phyloP scores from a whole-genome alignment of 2,888 invertebrate genomes.

The Xanthia togata region DNA sequence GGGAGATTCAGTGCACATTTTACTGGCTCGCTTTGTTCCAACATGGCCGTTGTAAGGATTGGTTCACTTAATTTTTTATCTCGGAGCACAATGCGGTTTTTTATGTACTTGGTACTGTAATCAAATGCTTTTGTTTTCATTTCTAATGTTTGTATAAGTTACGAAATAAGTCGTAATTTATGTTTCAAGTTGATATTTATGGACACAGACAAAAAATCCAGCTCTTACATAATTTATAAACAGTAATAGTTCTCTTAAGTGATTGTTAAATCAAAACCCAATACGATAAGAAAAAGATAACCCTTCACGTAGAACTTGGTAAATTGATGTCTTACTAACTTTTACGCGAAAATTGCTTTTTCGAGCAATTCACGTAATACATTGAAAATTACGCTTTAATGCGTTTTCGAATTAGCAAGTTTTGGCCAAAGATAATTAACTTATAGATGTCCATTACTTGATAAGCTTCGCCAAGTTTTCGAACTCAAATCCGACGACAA shows the following conservation, averaged over 20 bases:
- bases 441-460: constrained; percentile 61
- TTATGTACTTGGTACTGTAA: constrained; percentile 38
- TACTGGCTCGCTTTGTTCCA: constrained; percentile 51
- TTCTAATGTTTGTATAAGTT: constrained; percentile 23
- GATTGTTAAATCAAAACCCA: constrained; percentile 32
- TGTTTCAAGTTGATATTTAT: constrained; percentile 12
- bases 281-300: constrained; percentile 31
- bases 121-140: constrained; percentile 27
- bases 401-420: constrained; percentile 53
- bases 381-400: constrained; percentile 56
- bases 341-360: constrained; percentile 23
- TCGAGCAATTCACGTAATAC: constrained; percentile 52
- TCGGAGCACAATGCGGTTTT: constrained; percentile 39
- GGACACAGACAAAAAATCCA: neutral
- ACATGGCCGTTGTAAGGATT: constrained; percentile 39
- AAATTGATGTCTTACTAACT: constrained; percentile 41
- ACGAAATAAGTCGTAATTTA: constrained; percentile 11
- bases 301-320: constrained; percentile 6
- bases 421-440: constrained; percentile 54
- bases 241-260: constrained; percentile 23
- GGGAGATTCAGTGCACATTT: constrained; percentile 61
- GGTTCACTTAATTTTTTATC: constrained; percentile 50
- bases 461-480: constrained; percentile 49
- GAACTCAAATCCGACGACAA: constrained; percentile 38
- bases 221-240: constrained; percentile 17